A percentile compares a stretch with the other conserved stretches of the same genome.
Conservation (phyloP, 2,113 vertebrate species). For the Potamarius usumacintae region DNA sequence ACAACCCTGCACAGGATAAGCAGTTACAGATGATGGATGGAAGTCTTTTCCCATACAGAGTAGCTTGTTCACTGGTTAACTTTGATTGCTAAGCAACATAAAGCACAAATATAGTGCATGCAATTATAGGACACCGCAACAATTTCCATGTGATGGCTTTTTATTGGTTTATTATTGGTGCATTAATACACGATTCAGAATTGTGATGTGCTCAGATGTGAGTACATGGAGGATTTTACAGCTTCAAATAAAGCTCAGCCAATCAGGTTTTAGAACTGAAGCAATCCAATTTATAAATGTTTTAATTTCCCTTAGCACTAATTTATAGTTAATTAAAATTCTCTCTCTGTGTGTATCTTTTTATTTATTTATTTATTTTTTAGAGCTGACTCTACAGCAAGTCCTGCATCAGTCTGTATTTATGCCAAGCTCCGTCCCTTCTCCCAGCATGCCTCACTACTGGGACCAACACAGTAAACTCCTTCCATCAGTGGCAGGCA, state of each 20-base stretch:
- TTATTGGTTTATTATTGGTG: no score
- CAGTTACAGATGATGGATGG: no score
- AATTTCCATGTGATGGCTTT: background rate
- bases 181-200: no score
- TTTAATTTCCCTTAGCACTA: background rate
- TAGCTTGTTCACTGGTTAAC: background rate
- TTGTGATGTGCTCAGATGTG: no score
- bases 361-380: background rate
- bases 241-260: background rate
- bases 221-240: background rate
- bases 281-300: background rate
- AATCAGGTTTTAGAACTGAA: background rate
- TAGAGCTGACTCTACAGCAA: conserved; percentile 68
- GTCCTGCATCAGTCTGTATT: conserved; percentile 78
- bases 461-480: conserved; percentile 89
- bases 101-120: background rate
- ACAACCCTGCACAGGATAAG: no score
- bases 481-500: conserved; percentile 82
- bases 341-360: no score
- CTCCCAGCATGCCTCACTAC: conserved; percentile 77
- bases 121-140: no score
- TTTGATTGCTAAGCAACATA: background rate
- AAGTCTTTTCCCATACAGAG: background rate
- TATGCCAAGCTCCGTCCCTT: conserved; percentile 76
- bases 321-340: background rate